phyloP scores from a whole-genome alignment of 2,113 vertebrate genomes.

The Myodes glareolus region DNA sequence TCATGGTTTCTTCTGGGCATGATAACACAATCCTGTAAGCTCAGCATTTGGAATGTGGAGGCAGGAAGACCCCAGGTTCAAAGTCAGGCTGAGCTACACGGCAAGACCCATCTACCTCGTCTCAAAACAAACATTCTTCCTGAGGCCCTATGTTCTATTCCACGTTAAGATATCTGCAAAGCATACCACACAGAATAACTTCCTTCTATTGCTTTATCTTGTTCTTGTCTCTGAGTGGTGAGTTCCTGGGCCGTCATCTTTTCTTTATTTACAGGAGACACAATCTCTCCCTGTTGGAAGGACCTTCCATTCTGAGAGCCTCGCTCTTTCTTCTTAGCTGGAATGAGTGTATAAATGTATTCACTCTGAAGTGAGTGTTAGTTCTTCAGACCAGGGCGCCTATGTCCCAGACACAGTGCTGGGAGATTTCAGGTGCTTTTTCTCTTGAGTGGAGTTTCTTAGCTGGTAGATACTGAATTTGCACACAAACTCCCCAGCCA shows the following conservation, averaged over 20 bases:
- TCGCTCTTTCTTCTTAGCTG: neutral
- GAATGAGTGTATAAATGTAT: neutral
- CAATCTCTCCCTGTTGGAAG: neutral
- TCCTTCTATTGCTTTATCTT: slow-evolving; percentile 2
- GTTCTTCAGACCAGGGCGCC: neutral
- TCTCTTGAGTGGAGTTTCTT: neutral
- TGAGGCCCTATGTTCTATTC: neutral
- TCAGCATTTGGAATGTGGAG: neutral
- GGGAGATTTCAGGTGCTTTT: neutral
- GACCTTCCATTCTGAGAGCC: neutral
- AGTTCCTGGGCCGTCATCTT: neutral
- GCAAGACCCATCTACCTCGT: neutral
- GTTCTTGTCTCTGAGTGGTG: neutral
- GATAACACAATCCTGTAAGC: neutral
- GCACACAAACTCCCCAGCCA: neutral
- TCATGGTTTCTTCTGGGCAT: neutral
- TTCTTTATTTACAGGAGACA: neutral
- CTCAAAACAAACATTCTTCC: neutral
- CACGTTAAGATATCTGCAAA: neutral
- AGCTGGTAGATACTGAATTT: neutral
- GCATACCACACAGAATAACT: neutral
- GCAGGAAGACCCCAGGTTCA: neutral
- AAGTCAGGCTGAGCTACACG: neutral
- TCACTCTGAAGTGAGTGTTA: neutral
- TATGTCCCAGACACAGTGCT: neutral